These are phyloP conservation scores for Epizoanthus scotinus DNA, from an alignment of 92 coral and sea anemone species.

Conservation along the genomic window DNA sequence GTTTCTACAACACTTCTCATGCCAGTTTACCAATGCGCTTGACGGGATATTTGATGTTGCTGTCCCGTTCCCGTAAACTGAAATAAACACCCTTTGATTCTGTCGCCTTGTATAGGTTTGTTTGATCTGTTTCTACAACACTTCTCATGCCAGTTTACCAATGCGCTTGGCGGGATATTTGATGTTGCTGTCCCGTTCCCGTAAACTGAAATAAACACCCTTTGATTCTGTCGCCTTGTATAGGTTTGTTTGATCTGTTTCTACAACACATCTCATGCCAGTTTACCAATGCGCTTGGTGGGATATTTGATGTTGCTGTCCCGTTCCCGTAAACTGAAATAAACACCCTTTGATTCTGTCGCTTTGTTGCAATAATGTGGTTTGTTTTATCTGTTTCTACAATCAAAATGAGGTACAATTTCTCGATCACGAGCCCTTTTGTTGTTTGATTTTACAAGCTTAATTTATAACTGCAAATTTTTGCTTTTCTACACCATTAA, in stretches of 20 bases:
- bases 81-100: background rate
- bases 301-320: no score
- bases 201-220: background rate
- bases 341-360: background rate
- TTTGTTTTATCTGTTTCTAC: background rate
- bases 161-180: no score
- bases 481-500: no score
- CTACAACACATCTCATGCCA: no score
- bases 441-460: no score
- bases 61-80: slow-evolving; percentile 5
- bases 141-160: no score
- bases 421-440: background rate
- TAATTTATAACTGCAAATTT: background rate
- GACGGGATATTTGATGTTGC: no score
- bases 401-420: background rate
- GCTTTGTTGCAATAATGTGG: background rate
- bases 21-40: no score
- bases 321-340: slow-evolving; percentile 5
- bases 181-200: background rate
- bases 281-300: no score
- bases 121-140: no score
- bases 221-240: background rate
- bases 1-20: no score
- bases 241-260: no score
- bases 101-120: background rate